Evolutionary conservation across 1,140 invertebrate species (phyloP), one percentile per base, ranked within the genome.

Genomic region (Choristoneura fumiferana): DNA sequence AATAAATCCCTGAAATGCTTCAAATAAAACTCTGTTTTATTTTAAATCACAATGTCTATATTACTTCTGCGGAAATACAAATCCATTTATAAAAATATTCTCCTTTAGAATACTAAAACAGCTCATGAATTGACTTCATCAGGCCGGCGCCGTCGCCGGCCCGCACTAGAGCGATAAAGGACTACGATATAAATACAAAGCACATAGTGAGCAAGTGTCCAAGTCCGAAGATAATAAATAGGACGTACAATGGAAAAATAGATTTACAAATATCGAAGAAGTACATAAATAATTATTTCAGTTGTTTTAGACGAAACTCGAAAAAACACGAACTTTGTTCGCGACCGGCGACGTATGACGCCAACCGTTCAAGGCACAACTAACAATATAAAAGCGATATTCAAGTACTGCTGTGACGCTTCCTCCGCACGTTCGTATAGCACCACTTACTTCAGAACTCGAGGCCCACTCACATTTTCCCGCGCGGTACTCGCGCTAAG

Each of bases 1-100:
- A 69, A 76, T 71, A 73, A 69, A 76, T 80, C 76, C 79, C 79
- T 84, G 77, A 84, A 86, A 86, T 78, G 81, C 76, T 77, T 79
- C 73, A 89, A 89, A 89, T 89, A 89, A 89, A 89, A 89, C 84
- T 89, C 81, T 81, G 85, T 88, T 88, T 89, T 89, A 87, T 87
- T 86, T 76, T 65, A 74, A 65, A 87, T 88, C 83, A 89, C 80
- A 85, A 85, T 81, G 10, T 35, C 22, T 45, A 43, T 80, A 80
- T 84, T 78, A 77, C 81, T 83, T 74, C 66, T 71, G 79, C 72
- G 63, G 81, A 71, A 73, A 79, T 86, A 87, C 82, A 85, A 67
- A 60, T 79, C 67, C 78, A 76, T 75, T 72, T 61, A 78, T 59
- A 87, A 82, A 85, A 84, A 86, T 84, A 79, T 81, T 82, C 45